Percentiles rank a stretch among this genome's conserved stretches.
Conservation (phyloP, 2,113 vertebrate species). For the Zapornia atra region DNA sequence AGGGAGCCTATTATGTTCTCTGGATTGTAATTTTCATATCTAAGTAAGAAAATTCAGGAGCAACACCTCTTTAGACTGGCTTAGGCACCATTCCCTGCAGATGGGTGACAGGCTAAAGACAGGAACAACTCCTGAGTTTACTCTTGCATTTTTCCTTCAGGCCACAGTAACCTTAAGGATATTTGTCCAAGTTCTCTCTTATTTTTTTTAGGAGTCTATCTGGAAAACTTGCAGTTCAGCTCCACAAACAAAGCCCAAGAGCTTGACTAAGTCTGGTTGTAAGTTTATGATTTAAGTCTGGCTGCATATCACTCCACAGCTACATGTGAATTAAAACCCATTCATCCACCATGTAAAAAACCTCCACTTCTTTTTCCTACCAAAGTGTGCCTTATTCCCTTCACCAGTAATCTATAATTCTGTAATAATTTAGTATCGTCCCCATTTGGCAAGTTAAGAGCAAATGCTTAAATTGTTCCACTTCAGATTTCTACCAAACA, state of each 20-base stretch:
- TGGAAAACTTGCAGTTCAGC: background rate
- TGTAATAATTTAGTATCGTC: background rate
- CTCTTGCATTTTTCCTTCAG: background rate
- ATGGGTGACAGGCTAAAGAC: background rate
- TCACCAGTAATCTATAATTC: background rate
- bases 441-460: slow-evolving; percentile 22
- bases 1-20: background rate
- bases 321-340: background rate
- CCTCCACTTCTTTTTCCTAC: background rate
- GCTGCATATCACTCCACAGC: background rate
- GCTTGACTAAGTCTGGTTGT: background rate
- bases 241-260: background rate
- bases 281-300: background rate
- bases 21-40: background rate
- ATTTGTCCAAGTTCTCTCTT: background rate
- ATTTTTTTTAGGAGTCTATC: background rate
- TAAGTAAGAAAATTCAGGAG: background rate
- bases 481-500: slow-evolving; percentile 1
- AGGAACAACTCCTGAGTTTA: background rate
- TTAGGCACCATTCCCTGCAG: background rate
- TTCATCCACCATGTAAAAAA: background rate
- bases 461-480: background rate
- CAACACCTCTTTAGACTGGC: background rate
- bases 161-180: background rate
- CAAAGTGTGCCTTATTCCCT: background rate